Evolutionary conservation across 2,113 vertebrate species (phyloP).

Genomic region (Carlito syrichta): DNA sequence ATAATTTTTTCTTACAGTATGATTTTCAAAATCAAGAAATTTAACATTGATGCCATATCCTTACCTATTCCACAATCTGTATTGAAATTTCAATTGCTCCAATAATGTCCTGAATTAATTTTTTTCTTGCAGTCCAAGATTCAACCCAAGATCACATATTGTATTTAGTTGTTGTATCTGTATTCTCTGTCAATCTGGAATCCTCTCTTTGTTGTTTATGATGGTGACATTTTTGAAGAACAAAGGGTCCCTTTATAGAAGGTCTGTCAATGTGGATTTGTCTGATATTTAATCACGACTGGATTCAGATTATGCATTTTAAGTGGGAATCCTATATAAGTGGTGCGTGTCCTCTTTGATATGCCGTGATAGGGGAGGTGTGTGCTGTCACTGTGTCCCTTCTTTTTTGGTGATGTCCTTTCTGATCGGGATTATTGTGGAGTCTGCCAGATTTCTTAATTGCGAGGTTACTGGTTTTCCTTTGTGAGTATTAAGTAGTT

Average conservation of each 20-base stretch:
- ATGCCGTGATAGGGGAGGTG: not conserved
- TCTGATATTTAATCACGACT: not conserved
- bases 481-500: not conserved
- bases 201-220: not conserved
- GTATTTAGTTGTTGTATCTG: not conserved
- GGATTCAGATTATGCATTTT: not conserved
- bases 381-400: accelerated
- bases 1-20: not conserved
- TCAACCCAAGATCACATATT: not conserved
- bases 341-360: not conserved
- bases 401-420: not conserved
- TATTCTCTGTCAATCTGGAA: not conserved
- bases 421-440: not conserved
- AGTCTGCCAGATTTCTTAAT: not conserved
- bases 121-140: not conserved
- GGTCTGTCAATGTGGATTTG: not conserved
- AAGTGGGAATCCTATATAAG: not conserved
- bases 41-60: not conserved
- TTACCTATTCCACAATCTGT: not conserved
- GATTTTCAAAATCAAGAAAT: constrained; percentile 3
- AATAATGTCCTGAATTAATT: not conserved
- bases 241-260: not conserved
- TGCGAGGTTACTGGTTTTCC: not conserved
- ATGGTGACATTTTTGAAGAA: not conserved
- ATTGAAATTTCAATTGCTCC: not conserved